Base-by-base conservation (phyloP, 2,797 vertebrate species). In the Naso thynnoides region DNA sequence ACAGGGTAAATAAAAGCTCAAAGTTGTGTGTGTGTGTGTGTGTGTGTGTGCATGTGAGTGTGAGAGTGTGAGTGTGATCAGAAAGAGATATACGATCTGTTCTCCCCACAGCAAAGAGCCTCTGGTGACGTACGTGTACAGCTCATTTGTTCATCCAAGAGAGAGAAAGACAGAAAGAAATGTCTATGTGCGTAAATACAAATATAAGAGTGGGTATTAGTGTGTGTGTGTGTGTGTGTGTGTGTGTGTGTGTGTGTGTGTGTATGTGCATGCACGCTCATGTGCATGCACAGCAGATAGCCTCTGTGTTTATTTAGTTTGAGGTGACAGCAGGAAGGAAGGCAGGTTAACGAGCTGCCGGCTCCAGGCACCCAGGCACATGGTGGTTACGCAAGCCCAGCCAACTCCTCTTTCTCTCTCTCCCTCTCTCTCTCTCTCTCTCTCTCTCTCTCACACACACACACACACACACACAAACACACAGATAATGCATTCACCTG, bases 261-360 rank as follows among this genome's bases (percentile, higher is more conserved):
- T 50, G 44, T 50, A 55, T 58, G 26, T 64, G 70, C 65, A 42
- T 42, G 42, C 16, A 70, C 52, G 56, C 44, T 72, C 39, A 56
- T 75, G 79, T 79, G 62, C 75, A 54, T 82, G 72, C 70, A 73
- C 79, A 83, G 76, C 85, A 85, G 85, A 93, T 90, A 90, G 89
- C 82, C 89, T 78, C 68, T 72, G 82, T 93, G 90, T 91, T 92
- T 94, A 92, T 94, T 94, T 93, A 93, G 87, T 91, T 93, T 92
- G 91, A 92, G 88, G 88, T 94, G 93, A 94, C 92, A 92, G 93
- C 91, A 94, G 93, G 92, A 94, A 92, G 92, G 92, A 92, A 92
- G 91, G 88, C 84, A 93, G 91, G 93, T 93, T 94, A 93, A 93
- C 91, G 82, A 93, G 92, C 89, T 90, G 87, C 90, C 83, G 86